A percentile compares a stretch with the other conserved stretches of the same genome.
Conservation (phyloP, 1,140 invertebrate genomes). For the Meloidogyne chitwoodi region DNA sequence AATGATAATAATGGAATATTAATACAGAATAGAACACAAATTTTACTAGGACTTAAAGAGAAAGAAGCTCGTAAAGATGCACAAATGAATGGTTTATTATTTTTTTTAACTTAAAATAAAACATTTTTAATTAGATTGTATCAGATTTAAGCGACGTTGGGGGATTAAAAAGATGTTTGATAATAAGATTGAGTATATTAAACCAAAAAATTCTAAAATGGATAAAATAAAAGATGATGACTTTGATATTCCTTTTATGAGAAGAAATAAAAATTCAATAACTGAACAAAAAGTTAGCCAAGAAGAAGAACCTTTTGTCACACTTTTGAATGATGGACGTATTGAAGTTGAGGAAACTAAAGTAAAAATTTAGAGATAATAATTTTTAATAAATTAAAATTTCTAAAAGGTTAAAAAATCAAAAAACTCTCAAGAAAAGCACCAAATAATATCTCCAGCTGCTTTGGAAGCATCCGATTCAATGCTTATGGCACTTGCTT, state of each 20-base stretch:
- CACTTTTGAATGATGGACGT: constrained; percentile 13
- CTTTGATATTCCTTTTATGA: too few relatives aligned
- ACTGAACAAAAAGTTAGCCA: neutral
- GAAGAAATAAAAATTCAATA: too few relatives aligned
- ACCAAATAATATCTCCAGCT: neutral
- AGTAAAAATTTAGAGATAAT: neutral
- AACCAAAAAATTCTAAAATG: too few relatives aligned
- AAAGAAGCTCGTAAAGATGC: neutral
- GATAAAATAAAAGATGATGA: too few relatives aligned
- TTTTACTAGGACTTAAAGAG: neutral
- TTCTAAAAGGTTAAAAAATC: neutral
- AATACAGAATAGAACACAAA: neutral
- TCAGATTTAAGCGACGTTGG: neutral
- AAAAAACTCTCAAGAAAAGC: neutral
- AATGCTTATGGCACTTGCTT: constrained; percentile 11
- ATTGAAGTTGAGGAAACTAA: constrained; percentile 14
- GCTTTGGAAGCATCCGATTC: constrained; percentile 4
- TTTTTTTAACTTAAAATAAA: too few relatives aligned
- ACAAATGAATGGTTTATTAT: too few relatives aligned
- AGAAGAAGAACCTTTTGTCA: constrained; percentile 17
- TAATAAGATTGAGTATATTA: too few relatives aligned
- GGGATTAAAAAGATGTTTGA: too few relatives aligned
- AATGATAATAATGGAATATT: too few relatives aligned
- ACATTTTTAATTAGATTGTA: neutral
- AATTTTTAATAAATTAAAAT: neutral